phyloP scores from a whole-genome alignment of 2,113 vertebrate species.

The Ameiurus melas region DNA sequence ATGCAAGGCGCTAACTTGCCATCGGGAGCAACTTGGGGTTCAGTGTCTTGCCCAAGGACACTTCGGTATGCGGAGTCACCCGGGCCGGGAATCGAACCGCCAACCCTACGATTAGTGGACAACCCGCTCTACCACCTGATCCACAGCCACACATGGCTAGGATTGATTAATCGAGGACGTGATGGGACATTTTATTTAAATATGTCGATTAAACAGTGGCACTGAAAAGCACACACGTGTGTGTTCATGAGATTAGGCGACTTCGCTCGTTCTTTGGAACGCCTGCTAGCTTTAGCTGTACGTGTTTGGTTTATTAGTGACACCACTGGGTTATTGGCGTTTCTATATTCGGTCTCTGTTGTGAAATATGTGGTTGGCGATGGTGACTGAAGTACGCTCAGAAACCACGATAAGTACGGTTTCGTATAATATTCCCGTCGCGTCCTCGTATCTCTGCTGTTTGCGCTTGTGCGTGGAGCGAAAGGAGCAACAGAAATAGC shows the following conservation, averaged over 20 bases:
- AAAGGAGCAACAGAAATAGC: neutral
- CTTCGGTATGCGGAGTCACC: too few species aligned
- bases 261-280: too few species aligned
- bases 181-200: neutral
- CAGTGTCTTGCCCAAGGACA: too few species aligned
- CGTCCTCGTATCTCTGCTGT: conserved; percentile 32
- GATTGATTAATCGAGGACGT: too few species aligned
- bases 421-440: neutral
- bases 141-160: too few species aligned
- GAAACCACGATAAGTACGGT: neutral
- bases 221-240: neutral
- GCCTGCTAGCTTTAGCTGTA: neutral
- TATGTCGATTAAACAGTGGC: neutral
- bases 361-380: neutral
- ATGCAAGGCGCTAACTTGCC: too few species aligned
- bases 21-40: too few species aligned
- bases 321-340: neutral
- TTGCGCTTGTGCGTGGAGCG: conserved; percentile 4
- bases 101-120: too few species aligned
- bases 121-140: too few species aligned
- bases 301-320: neutral
- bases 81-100: too few species aligned
- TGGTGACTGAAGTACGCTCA: neutral
- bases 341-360: neutral
- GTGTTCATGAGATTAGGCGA: too few species aligned